Conservation (phyloP, 2,113 vertebrate genomes). For the Actinemys pallida region DNA sequence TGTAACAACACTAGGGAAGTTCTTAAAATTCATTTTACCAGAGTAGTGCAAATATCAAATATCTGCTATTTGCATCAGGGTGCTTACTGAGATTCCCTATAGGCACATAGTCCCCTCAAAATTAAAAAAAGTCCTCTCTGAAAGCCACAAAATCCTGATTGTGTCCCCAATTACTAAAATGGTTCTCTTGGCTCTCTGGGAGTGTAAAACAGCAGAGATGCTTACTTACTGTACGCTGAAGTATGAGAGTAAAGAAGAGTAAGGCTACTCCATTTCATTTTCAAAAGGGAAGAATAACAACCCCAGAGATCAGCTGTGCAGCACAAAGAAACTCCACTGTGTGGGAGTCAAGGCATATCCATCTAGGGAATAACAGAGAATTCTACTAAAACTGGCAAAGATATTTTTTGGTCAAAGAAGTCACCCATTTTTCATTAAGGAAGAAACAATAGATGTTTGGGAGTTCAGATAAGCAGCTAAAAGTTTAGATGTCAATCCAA, state of each 20-base stretch:
- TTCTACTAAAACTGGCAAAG: neutral
- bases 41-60: neutral
- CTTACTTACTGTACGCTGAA: neutral
- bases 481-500: neutral
- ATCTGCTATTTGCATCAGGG: neutral
- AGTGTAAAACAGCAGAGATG: neutral
- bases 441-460: neutral
- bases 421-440: neutral
- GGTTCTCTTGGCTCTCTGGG: neutral
- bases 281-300: neutral
- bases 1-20: neutral
- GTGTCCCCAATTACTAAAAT: neutral
- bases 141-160: neutral
- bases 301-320: neutral
- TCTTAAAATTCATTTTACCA: conserved; percentile 22
- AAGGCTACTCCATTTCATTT: neutral
- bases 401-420: neutral
- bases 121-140: neutral
- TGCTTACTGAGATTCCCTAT: neutral
- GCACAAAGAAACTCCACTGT: neutral
- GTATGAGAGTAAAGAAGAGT: neutral
- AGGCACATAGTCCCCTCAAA: neutral
- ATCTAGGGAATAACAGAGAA: neutral
- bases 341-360: neutral
- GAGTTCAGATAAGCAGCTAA: neutral